Base-by-base conservation (phyloP, 2,888 invertebrate species). In the Sphinx pinastri region DNA sequence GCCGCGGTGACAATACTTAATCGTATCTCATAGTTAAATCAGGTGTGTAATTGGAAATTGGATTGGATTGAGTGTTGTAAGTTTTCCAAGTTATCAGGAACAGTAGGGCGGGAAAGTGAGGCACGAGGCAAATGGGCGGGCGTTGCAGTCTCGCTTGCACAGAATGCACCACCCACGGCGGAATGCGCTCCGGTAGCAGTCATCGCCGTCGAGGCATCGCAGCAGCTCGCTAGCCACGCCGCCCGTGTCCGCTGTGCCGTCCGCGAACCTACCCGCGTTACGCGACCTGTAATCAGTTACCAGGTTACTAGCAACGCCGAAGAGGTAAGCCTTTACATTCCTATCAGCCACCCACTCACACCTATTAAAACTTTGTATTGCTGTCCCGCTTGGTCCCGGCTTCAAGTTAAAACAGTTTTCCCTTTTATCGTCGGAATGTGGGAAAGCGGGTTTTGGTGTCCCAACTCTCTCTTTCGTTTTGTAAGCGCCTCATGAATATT, bases 61-160 rank as follows among this genome's bases (percentile, higher is more conserved):
- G 71, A 75, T 70, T 70, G 58, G 60, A 75, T 73, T 66, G 60
- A 74, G 75, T 75, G 70, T 75, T 84, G 84, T 85, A 88, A 90
- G 84, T 88, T 89, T 82, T 79, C 77, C 72, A 84, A 86, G 81
- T 87, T 82, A 85, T 79, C 77, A 81, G 79, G 84, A 88, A 84
- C 85, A 88, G 83, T 89, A 92, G 92, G 93, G 94, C 93, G 93
- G 91, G 91, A 93, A 93, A 91, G 93, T 91, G 92, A 93, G 91
- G 90, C 89, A 91, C 87, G 86, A 88, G 88, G 89, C 86, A 84
- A 90, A 89, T 91, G 93, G 94, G 94, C 91, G 92, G 89, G 86
- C 77, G 82, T 76, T 89, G 92, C 92, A 92, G 92, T 94, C 93
- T 93, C 93, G 90, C 93, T 94, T 93, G 92, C 93, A 91, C 91